A percentile compares a stretch with the other conserved stretches of the same genome.
Evolutionary conservation across 2,797 vertebrate species (phyloP).

Genomic region (Esox masquinongy): DNA sequence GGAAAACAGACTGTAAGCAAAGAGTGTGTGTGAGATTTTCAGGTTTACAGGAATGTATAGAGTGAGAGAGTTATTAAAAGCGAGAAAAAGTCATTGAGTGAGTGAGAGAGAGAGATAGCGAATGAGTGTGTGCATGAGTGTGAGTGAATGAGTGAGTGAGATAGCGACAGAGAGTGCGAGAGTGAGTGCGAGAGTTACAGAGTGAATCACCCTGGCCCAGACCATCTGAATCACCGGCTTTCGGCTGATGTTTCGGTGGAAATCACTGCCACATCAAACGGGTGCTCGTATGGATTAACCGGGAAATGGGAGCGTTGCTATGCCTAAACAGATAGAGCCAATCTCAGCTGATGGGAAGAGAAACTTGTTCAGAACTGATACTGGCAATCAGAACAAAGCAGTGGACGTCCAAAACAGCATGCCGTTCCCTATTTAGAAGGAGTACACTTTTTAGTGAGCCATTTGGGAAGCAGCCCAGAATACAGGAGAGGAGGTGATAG

Average conservation of each 20-base stretch:
- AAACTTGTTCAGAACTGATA: conserved; percentile 32
- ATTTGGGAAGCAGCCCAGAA: conserved; percentile 30
- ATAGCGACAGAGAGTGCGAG: neutral
- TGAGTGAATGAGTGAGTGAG: neutral
- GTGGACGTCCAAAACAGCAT: neutral
- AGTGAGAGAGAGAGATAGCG: neutral
- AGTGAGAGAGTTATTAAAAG: conserved; percentile 23
- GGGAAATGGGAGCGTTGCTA: conserved; percentile 45
- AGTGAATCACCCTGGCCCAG: conserved; percentile 25
- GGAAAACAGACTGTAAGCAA: conserved; percentile 37
- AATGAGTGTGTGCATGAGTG: neutral
- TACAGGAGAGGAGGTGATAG: neutral
- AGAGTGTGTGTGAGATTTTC: conserved; percentile 17
- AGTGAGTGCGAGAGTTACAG: neutral
- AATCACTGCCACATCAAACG: conserved; percentile 33
- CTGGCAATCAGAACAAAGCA: conserved; percentile 37
- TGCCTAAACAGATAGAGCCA: conserved; percentile 46
- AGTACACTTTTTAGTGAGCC: neutral
- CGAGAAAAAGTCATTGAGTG: neutral
- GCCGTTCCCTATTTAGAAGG: neutral
- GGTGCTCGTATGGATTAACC: conserved; percentile 58
- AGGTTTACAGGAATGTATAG: conserved; percentile 18
- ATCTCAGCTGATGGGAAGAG: conserved; percentile 51
- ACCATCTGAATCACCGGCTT: conserved; percentile 11
- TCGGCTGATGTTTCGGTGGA: conserved; percentile 29